Conservation (phyloP, 2,113 vertebrate genomes). For the Eudyptes chrysolophus region DNA sequence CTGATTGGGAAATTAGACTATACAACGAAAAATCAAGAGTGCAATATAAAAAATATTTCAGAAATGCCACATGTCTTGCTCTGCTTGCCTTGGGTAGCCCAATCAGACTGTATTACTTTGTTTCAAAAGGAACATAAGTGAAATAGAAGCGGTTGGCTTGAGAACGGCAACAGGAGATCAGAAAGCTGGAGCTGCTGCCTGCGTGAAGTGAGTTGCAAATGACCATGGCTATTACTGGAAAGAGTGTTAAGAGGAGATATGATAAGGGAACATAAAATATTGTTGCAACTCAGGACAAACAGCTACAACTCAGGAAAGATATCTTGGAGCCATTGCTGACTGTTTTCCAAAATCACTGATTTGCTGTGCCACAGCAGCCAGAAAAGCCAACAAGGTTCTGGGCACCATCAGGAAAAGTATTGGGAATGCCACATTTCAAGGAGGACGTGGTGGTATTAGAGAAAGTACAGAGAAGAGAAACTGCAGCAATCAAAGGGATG, state of each 20-base stretch:
- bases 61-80: not conserved
- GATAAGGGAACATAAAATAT: not conserved
- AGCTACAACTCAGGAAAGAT: not conserved
- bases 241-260: not conserved
- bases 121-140: not conserved
- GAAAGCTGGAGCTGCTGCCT: not conserved
- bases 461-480: not conserved
- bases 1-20: not conserved
- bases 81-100: not conserved
- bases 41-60: not conserved
- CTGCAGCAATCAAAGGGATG: fast-evolving
- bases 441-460: not conserved
- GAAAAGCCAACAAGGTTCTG: not conserved
- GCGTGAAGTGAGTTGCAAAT: not conserved
- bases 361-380: not conserved
- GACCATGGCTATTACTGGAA: not conserved
- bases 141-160: not conserved
- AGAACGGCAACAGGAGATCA: not conserved
- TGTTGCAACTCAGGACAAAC: not conserved
- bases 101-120: not conserved
- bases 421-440: not conserved
- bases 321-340: not conserved
- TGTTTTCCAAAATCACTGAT: not conserved
- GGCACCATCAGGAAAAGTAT: not conserved
- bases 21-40: not conserved